Conservation (phyloP, 1,140 invertebrate genomes). For the Nilaparvata lugens region DNA sequence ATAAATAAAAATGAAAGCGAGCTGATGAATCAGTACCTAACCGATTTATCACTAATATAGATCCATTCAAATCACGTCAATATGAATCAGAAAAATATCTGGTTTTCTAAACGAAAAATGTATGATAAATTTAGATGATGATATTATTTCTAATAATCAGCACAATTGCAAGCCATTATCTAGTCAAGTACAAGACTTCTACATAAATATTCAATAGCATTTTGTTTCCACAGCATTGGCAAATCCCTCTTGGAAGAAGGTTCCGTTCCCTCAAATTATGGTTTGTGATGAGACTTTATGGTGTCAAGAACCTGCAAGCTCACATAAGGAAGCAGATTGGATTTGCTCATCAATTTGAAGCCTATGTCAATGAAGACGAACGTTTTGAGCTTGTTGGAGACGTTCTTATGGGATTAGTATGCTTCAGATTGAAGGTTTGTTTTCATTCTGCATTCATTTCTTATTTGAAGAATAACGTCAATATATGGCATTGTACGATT, state of each 20-base stretch:
- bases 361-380: conserved; percentile 51
- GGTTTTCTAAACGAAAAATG: too few species aligned
- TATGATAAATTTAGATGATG: too few species aligned
- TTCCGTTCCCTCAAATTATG: conserved; percentile 93
- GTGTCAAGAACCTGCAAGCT: conserved; percentile 78
- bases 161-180: too few species aligned
- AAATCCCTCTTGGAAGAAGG: conserved; percentile 89
- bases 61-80: too few species aligned
- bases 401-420: conserved; percentile 84
- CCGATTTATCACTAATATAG: too few species aligned
- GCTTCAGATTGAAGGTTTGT: conserved; percentile 79
- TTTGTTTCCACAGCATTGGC: conserved; percentile 74
- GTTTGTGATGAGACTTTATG: conserved; percentile 91
- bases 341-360: conserved; percentile 77
- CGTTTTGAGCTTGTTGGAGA: conserved; percentile 83
- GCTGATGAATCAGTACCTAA: too few species aligned
- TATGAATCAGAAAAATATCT: too few species aligned
- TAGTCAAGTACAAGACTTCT: too few species aligned
- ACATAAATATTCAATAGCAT: too few species aligned
- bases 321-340: conserved; percentile 71
- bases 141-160: too few species aligned
- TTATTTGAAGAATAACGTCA: neutral
- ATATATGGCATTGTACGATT: too few species aligned
- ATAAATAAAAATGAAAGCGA: too few species aligned
- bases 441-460: neutral